Conservation (phyloP, 1,140 invertebrate genomes). For the Aphaenogaster ashmeadi region DNA sequence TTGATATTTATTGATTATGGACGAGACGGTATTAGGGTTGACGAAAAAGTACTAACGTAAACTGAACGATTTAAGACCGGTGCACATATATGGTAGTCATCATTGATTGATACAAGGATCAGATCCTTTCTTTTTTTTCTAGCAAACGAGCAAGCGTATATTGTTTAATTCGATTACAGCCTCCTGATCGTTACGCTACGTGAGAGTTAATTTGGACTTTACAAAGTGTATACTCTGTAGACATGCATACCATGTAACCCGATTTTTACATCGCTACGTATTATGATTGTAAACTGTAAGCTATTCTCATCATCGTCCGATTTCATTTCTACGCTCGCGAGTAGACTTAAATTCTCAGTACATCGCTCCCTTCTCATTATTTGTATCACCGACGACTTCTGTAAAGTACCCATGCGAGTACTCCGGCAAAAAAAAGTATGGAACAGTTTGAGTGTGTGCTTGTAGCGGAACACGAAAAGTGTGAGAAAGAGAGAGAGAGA, state of each 20-base stretch:
- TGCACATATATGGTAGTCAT: constrained; percentile 68
- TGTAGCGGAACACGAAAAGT: not conserved
- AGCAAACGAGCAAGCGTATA: constrained; percentile 1
- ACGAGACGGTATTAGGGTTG: constrained; percentile 77
- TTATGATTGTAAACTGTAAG: constrained; percentile 44
- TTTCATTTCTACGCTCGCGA: constrained; percentile 23
- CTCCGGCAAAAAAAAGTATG: constrained; percentile 12
- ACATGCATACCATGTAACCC: constrained; percentile 30
- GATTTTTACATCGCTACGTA: constrained; percentile 42
- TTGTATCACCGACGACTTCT: constrained; percentile 34
- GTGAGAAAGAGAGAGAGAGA: not conserved
- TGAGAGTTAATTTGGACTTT: constrained; percentile 33
- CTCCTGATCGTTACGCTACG: constrained; percentile 52
- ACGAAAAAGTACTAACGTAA: constrained; percentile 71
- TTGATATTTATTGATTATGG: constrained; percentile 85
- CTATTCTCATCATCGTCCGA: constrained; percentile 24
- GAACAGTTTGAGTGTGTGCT: constrained; percentile 26
- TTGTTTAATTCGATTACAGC: constrained; percentile 50
- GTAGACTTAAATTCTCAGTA: constrained; percentile 8
- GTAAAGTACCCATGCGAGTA: constrained; percentile 41
- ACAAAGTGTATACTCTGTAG: constrained; percentile 48
- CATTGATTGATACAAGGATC: constrained; percentile 62
- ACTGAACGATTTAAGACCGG: constrained; percentile 65
- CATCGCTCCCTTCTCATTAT: constrained; percentile 8
- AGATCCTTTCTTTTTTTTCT: constrained; percentile 39